A percentile compares a stretch with the other conserved stretches of the same genome.
phyloP scores from a whole-genome alignment of 1,140 invertebrate species.

The Adelges cooleyi region DNA sequence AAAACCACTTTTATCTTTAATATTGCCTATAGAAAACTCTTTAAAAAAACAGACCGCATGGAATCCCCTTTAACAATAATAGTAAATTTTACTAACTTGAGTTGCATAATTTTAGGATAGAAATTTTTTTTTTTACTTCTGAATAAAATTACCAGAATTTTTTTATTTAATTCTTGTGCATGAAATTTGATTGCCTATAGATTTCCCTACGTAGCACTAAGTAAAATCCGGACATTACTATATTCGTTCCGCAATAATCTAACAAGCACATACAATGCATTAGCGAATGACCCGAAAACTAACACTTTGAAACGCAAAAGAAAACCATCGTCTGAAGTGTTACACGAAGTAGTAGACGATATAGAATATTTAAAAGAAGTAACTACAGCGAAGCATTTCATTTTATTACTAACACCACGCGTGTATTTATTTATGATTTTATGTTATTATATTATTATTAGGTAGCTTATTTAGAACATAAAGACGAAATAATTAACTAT shows the following conservation, averaged over 20 bases:
- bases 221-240: neutral
- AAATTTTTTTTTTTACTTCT: too few relatives aligned
- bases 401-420: neutral
- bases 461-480: neutral
- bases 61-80: too few relatives aligned
- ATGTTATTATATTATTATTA: neutral
- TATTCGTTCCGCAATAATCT: neutral
- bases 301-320: neutral
- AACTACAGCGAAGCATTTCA: neutral
- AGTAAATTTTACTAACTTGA: too few relatives aligned
- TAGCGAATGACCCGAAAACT: neutral
- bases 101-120: too few relatives aligned
- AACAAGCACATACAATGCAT: neutral
- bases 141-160: too few relatives aligned
- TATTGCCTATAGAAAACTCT: too few relatives aligned
- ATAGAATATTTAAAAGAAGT: constrained; percentile 23
- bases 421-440: neutral
- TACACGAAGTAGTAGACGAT: neutral
- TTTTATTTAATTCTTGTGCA: too few relatives aligned
- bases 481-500: neutral
- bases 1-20: too few relatives aligned
- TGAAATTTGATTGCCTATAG: too few relatives aligned
- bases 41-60: too few relatives aligned
- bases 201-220: too few relatives aligned
- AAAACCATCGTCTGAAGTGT: neutral